Evolutionary conservation across 2,113 vertebrate species (phyloP), one percentile per base, ranked within the genome.

Genomic region (Hippopotamus amphibius): DNA sequence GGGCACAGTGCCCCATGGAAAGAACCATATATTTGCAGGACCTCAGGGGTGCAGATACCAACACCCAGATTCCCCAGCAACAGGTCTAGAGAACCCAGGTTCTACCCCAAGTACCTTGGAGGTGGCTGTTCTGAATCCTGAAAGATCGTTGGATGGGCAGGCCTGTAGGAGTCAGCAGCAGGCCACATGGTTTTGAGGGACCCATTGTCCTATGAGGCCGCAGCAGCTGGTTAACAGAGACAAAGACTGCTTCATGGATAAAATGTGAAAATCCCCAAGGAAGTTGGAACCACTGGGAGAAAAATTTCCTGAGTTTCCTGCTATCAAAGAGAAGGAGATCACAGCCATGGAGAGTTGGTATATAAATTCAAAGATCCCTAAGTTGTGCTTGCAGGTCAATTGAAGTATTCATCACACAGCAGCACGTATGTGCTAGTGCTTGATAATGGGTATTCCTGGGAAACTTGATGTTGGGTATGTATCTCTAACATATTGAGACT

Each of bases 341-440:
- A 37, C 9, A 22, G 30, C 7, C 50, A 0, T 7, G 9, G 21
- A 24, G n/a, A 53, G 1, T 0, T 33, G 59, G 0, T 5, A 5
- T 1, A 7, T 10, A 22, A 33, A 14, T 6, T 0, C 24, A 37
- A 61, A 68, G 57, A 12, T 4, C 17, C 59, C 2, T 28, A 5
- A n/a, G 13, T 8, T 22, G 8, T 7, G 17, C 53, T 50, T 59
- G 7, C 48, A 16, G 22, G 59, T 50, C 26, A 2, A 6, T 0
- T 1, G 9, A 26, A 7, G 22, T 41, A 48, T 17, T 11, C 5
- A 12, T 74, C 24, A 6, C 1, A 1, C 9, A 10, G 82, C 7
- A 26, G 3, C 7, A 4, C 5, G 1, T n/a, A 7, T 0, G 1
- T 1, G 1, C 0, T 0, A n/a, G 21, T 1, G 5, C 7, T 9